These are phyloP conservation scores for Canis aureus DNA, from an alignment of 2,113 vertebrate species.

Conservation along the genomic window DNA sequence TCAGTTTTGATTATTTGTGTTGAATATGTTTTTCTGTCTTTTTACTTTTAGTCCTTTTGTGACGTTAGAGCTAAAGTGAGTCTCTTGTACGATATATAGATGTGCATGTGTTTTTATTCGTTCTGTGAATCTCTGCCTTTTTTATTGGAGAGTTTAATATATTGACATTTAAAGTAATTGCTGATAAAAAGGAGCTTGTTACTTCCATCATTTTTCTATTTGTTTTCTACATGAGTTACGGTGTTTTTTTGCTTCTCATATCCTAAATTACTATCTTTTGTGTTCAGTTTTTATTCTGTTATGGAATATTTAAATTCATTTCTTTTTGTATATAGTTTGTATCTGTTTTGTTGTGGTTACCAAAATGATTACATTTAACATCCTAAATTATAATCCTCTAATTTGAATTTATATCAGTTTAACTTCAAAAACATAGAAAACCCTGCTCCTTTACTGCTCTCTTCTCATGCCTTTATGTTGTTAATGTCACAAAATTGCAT, in stretches of 20 bases:
- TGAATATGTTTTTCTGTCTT: background rate
- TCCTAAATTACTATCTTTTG: background rate
- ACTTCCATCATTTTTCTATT: background rate
- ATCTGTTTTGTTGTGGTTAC: background rate
- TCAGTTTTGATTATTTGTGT: background rate
- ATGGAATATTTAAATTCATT: background rate
- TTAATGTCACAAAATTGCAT: background rate
- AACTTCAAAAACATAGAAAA: background rate
- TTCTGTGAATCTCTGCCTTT: background rate
- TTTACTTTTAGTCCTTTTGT: background rate
- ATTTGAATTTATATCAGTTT: background rate
- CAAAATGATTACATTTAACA: background rate
- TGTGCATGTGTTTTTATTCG: background rate
- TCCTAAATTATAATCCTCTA: background rate
- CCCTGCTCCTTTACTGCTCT: background rate
- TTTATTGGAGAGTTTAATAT: background rate
- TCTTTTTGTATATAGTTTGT: background rate
- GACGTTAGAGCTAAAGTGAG: background rate
- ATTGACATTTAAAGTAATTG: background rate
- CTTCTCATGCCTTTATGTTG: background rate
- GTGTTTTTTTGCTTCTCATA: background rate
- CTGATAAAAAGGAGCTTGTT: background rate
- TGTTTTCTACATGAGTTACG: background rate
- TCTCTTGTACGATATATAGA: background rate
- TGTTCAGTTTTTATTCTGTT: background rate